phyloP scores from a whole-genome alignment of 2,797 vertebrate species.

The Eulemur albifrons region DNA sequence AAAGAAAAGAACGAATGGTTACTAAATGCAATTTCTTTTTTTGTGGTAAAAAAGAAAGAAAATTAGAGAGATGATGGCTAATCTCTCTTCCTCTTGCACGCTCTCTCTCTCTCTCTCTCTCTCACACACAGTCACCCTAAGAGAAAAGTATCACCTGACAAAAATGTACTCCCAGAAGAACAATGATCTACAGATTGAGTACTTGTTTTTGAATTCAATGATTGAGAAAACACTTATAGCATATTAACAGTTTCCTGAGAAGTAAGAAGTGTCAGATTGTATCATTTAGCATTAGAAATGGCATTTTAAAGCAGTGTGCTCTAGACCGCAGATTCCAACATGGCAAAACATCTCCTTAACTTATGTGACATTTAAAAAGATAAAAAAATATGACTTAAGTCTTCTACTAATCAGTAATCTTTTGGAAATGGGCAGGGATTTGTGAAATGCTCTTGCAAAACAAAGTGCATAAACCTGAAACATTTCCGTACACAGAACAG shows the following conservation, averaged over 20 bases:
- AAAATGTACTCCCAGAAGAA: background rate
- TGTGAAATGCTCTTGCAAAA: background rate
- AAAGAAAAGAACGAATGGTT: background rate
- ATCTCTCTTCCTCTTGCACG: background rate
- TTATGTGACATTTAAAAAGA: slow-evolving; percentile 32
- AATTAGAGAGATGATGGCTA: background rate
- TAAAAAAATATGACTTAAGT: background rate
- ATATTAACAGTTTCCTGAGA: background rate
- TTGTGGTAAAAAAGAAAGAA: slow-evolving; percentile 13
- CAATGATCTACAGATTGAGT: background rate
- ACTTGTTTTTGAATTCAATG: slow-evolving; percentile 19
- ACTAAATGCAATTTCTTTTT: background rate
- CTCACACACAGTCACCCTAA: background rate
- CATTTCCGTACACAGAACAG: background rate
- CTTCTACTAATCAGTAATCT: background rate
- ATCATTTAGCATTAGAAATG: background rate
- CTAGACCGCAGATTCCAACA: background rate
- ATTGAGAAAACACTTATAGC: background rate
- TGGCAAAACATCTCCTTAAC: background rate
- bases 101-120: no score
- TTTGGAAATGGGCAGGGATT: background rate
- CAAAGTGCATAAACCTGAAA: background rate
- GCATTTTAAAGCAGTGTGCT: slow-evolving; percentile 4
- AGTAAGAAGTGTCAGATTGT: background rate
- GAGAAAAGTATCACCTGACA: background rate